These are phyloP conservation scores for Leptodactylus fuscus DNA, from an alignment of 2,113 vertebrate species.

Conservation along the genomic window DNA sequence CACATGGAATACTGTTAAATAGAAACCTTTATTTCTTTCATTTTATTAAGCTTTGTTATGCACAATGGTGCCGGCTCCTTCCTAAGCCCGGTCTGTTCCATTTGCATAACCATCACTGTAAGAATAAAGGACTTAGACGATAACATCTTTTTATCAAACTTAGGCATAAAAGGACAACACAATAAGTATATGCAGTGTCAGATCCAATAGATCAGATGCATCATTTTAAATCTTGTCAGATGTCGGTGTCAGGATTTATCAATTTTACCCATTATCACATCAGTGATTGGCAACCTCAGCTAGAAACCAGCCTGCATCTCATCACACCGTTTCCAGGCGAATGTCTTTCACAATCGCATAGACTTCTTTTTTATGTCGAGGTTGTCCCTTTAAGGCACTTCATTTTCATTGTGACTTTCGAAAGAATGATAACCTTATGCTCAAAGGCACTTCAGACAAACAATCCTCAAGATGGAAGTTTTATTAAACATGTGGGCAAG, in stretches of 20 bases:
- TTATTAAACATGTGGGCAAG: conserved; percentile 25
- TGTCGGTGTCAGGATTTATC: conserved; percentile 73
- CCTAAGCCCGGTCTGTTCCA: not conserved
- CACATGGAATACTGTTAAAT: not conserved
- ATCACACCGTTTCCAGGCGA: conserved; percentile 72
- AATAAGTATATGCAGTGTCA: conserved; percentile 79
- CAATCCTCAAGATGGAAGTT: conserved; percentile 53
- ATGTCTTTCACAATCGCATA: conserved; percentile 32
- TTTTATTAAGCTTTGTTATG: conserved; percentile 1
- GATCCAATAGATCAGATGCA: conserved; percentile 78
- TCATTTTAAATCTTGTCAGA: conserved; percentile 71
- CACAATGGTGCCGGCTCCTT: not conserved
- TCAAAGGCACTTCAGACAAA: conserved; percentile 61
- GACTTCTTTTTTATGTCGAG: conserved; percentile 54
- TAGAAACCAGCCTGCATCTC: conserved; percentile 66
- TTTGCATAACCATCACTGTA: conserved; percentile 9
- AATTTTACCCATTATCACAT: conserved; percentile 73
- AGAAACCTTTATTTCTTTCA: not conserved
- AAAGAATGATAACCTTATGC: conserved; percentile 65
- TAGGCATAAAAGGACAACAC: conserved; percentile 66
- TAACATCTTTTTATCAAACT: conserved; percentile 72
- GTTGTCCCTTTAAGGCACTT: conserved; percentile 58
- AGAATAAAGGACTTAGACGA: not conserved
- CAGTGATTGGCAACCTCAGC: conserved; percentile 74
- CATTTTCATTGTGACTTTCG: conserved; percentile 64